These are phyloP conservation scores for Pinctada fucata DNA, from an alignment of 2,888 invertebrate species.

Conservation along the genomic window DNA sequence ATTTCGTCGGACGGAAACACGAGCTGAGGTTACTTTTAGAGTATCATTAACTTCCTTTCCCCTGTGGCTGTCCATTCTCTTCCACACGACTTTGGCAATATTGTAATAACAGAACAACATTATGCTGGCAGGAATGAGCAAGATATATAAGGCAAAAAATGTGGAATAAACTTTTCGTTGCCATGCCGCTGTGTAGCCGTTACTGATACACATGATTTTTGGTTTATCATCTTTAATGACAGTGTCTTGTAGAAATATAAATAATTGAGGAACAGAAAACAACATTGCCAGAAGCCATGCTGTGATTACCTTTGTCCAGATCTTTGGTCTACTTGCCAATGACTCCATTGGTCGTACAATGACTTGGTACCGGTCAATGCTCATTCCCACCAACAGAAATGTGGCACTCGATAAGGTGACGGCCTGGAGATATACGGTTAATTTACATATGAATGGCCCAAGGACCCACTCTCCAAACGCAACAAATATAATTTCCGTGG, in stretches of 20 bases:
- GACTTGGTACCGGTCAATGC: conserved; percentile 76
- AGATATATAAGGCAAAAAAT: conserved; percentile 76
- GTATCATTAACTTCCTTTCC: conserved; percentile 27
- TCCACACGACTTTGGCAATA: conserved; percentile 77
- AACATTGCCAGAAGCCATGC: conserved; percentile 77
- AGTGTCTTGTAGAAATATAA: conserved; percentile 76
- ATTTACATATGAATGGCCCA: conserved; percentile 76
- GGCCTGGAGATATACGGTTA: conserved; percentile 76
- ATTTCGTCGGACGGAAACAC: conserved; percentile 65
- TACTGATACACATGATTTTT: conserved; percentile 74
- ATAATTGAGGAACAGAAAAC: conserved; percentile 76
- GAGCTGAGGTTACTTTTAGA: conserved; percentile 42
- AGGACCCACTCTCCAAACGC: conserved; percentile 78
- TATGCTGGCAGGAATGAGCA: conserved; percentile 75
- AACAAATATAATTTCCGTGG: conserved; percentile 76
- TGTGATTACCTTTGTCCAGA: conserved; percentile 71
- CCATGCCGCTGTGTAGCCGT: conserved; percentile 77
- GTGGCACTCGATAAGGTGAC: conserved; percentile 76
- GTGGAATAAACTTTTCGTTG: conserved; percentile 77
- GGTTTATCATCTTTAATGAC: conserved; percentile 67
- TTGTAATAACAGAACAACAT: conserved; percentile 77
- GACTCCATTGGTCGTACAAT: conserved; percentile 76
- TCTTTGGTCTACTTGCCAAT: conserved; percentile 65
- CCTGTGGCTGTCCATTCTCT: conserved; percentile 56
- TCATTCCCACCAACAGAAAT: conserved; percentile 77